Evolutionary conservation across 2,797 vertebrate genomes (phyloP).

Genomic region (Oreochromis grahami): DNA sequence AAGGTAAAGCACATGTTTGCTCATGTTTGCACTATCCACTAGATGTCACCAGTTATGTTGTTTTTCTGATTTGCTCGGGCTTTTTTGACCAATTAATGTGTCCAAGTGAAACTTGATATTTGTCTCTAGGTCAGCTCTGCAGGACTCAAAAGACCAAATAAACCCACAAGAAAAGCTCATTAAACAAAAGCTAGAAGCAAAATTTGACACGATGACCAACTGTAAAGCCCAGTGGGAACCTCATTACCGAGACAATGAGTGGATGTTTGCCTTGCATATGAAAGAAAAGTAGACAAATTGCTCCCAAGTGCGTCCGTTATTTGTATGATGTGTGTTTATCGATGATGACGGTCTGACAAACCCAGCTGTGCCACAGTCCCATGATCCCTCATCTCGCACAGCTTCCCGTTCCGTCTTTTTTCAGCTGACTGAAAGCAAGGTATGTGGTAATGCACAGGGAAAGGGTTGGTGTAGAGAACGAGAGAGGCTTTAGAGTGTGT

Average conservation of each 20-base stretch:
- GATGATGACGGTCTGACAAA: slow-evolving; percentile 13
- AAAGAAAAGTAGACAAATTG: slow-evolving; percentile 6
- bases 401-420: slow-evolving; percentile 17
- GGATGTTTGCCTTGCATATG: slow-evolving; percentile 6
- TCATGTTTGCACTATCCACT: slow-evolving; percentile 30
- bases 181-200: neutral
- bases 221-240: slow-evolving; percentile 1
- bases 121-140: neutral
- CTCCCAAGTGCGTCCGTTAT: neutral
- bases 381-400: neutral
- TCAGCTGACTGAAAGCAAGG: slow-evolving; percentile 41
- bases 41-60: slow-evolving; percentile 53
- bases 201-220: neutral
- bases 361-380: slow-evolving; percentile 12
- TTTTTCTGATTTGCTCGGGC: neutral
- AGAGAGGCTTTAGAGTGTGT: neutral
- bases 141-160: neutral
- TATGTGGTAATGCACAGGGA: slow-evolving; percentile 29
- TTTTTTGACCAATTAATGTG: neutral
- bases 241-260: slow-evolving; percentile 1
- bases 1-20: neutral
- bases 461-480: neutral
- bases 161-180: neutral
- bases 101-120: neutral
- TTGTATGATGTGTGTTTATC: slow-evolving; percentile 6